Evolutionary conservation across 2,113 vertebrate genomes (phyloP).

Genomic region (Nothobranchius furzeri): DNA sequence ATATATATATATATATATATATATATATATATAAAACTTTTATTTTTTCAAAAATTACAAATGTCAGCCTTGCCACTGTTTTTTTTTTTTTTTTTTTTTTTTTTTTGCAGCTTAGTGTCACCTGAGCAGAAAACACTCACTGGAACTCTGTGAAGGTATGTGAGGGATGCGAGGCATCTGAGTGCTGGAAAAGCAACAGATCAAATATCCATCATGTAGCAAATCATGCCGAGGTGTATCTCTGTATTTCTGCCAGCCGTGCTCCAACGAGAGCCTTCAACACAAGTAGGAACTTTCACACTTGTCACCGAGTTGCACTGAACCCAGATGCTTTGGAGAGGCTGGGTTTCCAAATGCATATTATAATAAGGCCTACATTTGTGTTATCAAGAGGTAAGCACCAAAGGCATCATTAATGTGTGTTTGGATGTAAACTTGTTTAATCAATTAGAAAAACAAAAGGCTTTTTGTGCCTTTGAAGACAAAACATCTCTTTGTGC

Average conservation of each 20-base stretch:
- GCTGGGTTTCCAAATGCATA: not conserved
- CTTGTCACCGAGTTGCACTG: not conserved
- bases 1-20: too few relatives aligned
- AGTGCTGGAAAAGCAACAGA: not conserved
- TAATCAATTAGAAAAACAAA: too few relatives aligned
- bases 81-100: too few relatives aligned
- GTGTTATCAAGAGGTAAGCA: too few relatives aligned
- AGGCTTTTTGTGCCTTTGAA: too few relatives aligned
- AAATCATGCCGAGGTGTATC: not conserved
- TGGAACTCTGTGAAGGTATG: not conserved
- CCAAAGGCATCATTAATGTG: too few relatives aligned
- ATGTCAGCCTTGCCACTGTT: not conserved
- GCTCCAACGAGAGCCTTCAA: not conserved
- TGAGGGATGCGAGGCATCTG: not conserved
- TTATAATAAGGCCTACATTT: too few relatives aligned
- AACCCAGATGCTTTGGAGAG: not conserved
- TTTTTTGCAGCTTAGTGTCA: not conserved
- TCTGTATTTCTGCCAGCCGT: not conserved
- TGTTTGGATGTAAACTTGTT: too few relatives aligned
- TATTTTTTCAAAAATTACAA: not conserved
- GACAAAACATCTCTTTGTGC: too few relatives aligned
- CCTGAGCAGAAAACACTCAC: not conserved
- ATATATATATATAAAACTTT: too few relatives aligned
- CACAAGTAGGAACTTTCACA: not conserved
- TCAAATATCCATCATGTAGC: not conserved